Conservation (phyloP, 1,140 invertebrate genomes). For the Macrotrachela quadricornifera region DNA sequence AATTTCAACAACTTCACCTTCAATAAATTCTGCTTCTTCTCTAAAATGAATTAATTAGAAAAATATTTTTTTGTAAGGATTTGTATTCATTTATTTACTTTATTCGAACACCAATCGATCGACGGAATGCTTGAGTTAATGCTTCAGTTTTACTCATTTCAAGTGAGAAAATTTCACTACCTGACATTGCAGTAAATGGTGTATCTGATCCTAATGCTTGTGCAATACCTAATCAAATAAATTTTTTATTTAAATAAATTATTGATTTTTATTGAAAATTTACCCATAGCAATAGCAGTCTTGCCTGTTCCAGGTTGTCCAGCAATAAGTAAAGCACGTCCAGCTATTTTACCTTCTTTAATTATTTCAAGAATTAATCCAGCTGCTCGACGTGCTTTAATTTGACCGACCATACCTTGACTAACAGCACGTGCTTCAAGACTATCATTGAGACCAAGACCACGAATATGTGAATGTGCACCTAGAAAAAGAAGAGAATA, state of each 20-base stretch:
- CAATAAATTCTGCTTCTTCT: conserved; percentile 93
- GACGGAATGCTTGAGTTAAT: conserved; percentile 80
- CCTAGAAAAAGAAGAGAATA: too few relatives aligned
- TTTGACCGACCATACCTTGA: conserved; percentile 95
- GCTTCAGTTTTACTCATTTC: conserved; percentile 99
- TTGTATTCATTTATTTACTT: conserved; percentile 42
- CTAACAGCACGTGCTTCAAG: conserved; percentile 68
- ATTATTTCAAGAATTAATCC: conserved; percentile 93
- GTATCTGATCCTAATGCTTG: conserved; percentile 80
- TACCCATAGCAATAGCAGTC: conserved; percentile 81
- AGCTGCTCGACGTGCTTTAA: conserved; percentile 65
- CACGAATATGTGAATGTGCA: conserved; percentile 92
- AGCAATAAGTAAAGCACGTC: conserved; percentile 74
- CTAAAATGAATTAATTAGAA: conserved; percentile 29
- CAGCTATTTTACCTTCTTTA: conserved; percentile 89
- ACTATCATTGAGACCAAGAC: conserved; percentile 76
- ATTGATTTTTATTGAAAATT: conserved; percentile 4
- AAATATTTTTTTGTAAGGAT: background rate
- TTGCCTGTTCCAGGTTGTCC: conserved; percentile 94
- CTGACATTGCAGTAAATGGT: conserved; percentile 90
- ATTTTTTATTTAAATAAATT: background rate
- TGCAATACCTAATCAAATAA: conserved; percentile 42
- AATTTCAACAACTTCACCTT: conserved; percentile 93
- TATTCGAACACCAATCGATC: conserved; percentile 88
- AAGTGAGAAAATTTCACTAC: conserved; percentile 89